A percentile compares a stretch with the other conserved stretches of the same genome.
Evolutionary conservation across 2,888 invertebrate genomes (phyloP).

Genomic region (Hermodice carunculata): DNA sequence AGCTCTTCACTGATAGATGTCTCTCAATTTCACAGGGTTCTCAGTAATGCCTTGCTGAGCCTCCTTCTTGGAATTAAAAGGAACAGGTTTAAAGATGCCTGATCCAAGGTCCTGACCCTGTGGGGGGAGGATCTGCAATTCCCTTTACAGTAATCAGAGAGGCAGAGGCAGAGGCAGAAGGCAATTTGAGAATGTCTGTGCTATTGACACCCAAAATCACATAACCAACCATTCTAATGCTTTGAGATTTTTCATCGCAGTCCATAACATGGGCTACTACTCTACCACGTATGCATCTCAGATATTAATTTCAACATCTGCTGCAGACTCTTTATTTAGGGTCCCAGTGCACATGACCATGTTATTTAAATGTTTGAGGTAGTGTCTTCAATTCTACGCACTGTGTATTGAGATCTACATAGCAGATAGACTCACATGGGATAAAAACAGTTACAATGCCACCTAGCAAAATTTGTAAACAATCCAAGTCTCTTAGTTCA

Average conservation of each 20-base stretch:
- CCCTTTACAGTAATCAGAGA: neutral
- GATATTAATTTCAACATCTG: neutral
- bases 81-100: neutral
- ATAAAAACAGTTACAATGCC: no score
- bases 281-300: neutral
- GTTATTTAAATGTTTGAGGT: no score
- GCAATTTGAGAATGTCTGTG: neutral
- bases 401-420: no score
- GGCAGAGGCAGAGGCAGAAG: neutral
- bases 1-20: neutral
- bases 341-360: neutral
- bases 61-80: neutral
- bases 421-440: no score
- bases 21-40: neutral
- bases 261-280: neutral
- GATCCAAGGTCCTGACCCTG: neutral
- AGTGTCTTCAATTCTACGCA: no score
- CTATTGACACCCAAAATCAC: neutral
- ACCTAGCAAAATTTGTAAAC: no score
- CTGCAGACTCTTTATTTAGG: neutral
- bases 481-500: no score
- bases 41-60: neutral
- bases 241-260: neutral
- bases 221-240: no score
- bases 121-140: neutral